Conservation (phyloP, 2,113 vertebrate genomes). For the Tetrax tetrax region DNA sequence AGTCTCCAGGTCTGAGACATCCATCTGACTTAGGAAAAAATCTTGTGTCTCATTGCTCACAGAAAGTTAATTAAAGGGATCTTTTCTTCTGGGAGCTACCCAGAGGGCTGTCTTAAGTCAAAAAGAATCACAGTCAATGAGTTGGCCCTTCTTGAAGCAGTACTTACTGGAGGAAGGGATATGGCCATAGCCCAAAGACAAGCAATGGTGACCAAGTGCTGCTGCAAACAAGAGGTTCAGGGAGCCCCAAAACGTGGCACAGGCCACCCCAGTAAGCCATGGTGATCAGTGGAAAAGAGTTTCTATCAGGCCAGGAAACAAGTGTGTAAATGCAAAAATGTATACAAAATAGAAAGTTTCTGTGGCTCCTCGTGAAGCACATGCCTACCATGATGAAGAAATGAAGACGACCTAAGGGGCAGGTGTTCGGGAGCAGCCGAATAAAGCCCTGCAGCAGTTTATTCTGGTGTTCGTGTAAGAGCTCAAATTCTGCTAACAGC, state of each 20-base stretch:
- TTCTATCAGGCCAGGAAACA: not conserved
- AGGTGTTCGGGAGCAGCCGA: not conserved
- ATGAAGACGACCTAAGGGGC: not conserved
- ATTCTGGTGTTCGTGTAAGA: not conserved
- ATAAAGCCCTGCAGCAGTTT: not conserved
- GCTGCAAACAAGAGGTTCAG: not conserved
- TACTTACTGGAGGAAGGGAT: not conserved
- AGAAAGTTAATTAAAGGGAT: not conserved
- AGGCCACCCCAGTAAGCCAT: no score
- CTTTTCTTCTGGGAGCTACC: not conserved
- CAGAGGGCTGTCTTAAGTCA: not conserved
- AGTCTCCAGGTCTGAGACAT: not conserved
- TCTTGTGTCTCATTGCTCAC: not conserved
- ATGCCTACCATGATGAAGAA: not conserved
- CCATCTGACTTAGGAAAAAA: not conserved
- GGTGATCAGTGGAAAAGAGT: not conserved
- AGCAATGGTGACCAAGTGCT: not conserved
- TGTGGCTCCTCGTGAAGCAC: rapidly evolving
- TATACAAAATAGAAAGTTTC: not conserved
- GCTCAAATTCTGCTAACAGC: not conserved
- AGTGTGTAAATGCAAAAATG: not conserved
- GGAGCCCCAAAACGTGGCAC: not conserved
- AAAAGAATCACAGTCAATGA: not conserved
- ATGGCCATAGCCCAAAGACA: not conserved
- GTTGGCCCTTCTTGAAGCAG: not conserved